Evolutionary conservation across 2,888 invertebrate species (phyloP).

Genomic region (Abrostola tripartita): DNA sequence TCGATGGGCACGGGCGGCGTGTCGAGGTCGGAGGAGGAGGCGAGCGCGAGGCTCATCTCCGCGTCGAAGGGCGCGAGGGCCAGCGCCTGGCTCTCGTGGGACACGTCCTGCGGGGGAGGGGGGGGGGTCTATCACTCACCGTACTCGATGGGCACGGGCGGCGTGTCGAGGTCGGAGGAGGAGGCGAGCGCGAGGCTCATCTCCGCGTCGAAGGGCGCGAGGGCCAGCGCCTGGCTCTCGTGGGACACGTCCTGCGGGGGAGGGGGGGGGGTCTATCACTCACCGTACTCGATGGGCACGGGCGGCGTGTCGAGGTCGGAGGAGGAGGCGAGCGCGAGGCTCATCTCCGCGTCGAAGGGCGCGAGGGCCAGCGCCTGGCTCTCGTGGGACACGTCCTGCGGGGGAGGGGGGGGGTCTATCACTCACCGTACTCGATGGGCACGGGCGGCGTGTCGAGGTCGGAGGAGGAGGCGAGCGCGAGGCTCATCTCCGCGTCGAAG

Average conservation of each 20-base stretch:
- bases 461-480: conserved; percentile 57
- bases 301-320: conserved; percentile 63
- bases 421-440: conserved; percentile 68
- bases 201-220: conserved; percentile 66
- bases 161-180: conserved; percentile 59
- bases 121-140: too few species aligned
- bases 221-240: conserved; percentile 70
- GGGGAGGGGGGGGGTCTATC: too few species aligned
- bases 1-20: conserved; percentile 67
- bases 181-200: conserved; percentile 64
- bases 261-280: too few species aligned
- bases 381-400: conserved; percentile 63
- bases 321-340: conserved; percentile 57
- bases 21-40: conserved; percentile 56
- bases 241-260: conserved; percentile 63
- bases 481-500: conserved; percentile 66
- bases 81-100: conserved; percentile 66
- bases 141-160: conserved; percentile 67
- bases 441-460: conserved; percentile 64
- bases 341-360: conserved; percentile 66
- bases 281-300: conserved; percentile 68
- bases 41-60: conserved; percentile 65
- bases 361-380: conserved; percentile 73
- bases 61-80: conserved; percentile 69
- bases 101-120: conserved; percentile 65